phyloP scores from a whole-genome alignment of 92 coral and sea anemone genomes.

The Anthopleura xanthogrammica region DNA sequence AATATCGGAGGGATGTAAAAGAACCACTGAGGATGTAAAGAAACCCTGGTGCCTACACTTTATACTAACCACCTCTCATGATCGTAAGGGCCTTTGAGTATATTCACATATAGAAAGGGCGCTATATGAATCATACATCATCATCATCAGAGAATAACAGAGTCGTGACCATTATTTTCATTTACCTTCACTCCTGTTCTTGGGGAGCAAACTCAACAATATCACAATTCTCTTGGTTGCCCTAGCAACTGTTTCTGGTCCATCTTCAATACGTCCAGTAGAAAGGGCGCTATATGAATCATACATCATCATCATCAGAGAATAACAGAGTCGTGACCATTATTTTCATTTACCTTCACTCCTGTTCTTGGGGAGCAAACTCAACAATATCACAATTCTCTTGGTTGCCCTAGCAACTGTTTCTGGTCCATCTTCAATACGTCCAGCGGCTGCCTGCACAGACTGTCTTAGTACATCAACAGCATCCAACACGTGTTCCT shows the following conservation, averaged over 20 bases:
- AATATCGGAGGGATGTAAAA: background rate
- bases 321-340: no score
- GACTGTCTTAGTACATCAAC: conserved; percentile 68
- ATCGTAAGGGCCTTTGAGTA: conserved; percentile 22
- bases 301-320: background rate
- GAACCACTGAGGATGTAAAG: background rate
- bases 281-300: no score
- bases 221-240: conserved; percentile 81
- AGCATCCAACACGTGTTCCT: conserved; percentile 43
- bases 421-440: conserved; percentile 64
- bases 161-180: background rate
- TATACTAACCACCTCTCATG: background rate
- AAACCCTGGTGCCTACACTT: background rate
- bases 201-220: conserved; percentile 65
- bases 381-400: conserved; percentile 75
- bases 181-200: conserved; percentile 39
- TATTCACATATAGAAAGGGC: no score
- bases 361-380: conserved; percentile 56
- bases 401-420: conserved; percentile 65
- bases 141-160: background rate
- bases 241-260: conserved; percentile 44
- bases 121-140: no score
- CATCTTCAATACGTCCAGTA: conserved; percentile 72
- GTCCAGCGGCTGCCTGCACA: conserved; percentile 80
- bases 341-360: conserved; percentile 34